Evolutionary conservation across 2,113 vertebrate species (phyloP), one percentile per base, ranked within the genome.

Genomic region (Corydoras sp.): DNA sequence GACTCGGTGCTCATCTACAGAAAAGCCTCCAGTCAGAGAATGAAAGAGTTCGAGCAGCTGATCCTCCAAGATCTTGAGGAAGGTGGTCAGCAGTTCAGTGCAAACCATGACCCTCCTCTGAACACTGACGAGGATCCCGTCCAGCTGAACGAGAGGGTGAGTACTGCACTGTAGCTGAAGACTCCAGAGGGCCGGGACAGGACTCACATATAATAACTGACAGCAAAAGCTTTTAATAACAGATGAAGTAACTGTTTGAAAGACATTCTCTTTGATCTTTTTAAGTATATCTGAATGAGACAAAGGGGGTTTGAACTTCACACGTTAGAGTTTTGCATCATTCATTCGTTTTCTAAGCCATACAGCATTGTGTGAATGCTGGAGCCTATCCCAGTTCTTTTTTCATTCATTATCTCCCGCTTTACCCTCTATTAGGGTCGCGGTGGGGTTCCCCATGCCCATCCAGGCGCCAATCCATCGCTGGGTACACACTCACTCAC

Each of bases 1-100:
- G 82, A 88, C 18, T 91, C 93, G n/a, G 79, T 95, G 78, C 53
- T 93, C 56, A 84, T 83, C 51, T 97, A 87, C 86, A 87, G 94
- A 79, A 82, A 91, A 68, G 73, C 85, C 50, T 88, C 92, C 24
- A 89, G 85, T 75, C 89, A 78, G 55, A 88, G 86, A 81, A 87
- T 86, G 69, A 85, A 85, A 77, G 74, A 76, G 54, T 88, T 85
- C 72, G 93, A 96, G 82, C 88, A 87, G 7, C 58, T 92, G 61
- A 82, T 94, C 76, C 80, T 93, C 35, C 83, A 93, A 69, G 87
- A 93, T 32, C 35, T 83, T 71, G 87, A 92, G 76, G 88, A 90
- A 69, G 78, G 72, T n/a, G 71, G 80, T 72, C 76, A 69, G 4
- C 18, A 31, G 68, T 81, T 66, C 81, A 66, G 60, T 68, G 9